These are phyloP conservation scores for Strigamia crassipes DNA, from an alignment of 2,888 invertebrate genomes.

Conservation along the genomic window DNA sequence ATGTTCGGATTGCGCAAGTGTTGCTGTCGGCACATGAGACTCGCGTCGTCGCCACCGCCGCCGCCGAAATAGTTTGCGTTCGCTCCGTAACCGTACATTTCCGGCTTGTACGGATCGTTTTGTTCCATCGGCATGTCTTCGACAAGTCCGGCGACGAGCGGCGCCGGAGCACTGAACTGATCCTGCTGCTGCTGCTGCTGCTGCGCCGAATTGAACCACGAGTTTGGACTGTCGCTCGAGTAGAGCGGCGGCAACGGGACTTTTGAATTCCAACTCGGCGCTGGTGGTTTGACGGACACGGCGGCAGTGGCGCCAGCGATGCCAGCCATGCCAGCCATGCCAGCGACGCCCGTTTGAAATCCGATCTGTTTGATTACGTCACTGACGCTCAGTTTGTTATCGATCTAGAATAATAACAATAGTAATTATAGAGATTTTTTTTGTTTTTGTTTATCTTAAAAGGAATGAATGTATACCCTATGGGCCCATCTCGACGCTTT, in stretches of 20 bases:
- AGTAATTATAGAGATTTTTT: too few relatives aligned
- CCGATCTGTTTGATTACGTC: constrained; percentile 11
- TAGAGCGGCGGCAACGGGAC: background rate
- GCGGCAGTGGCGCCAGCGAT: too few relatives aligned
- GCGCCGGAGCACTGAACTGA: background rate
- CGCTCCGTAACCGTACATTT: constrained; percentile 73
- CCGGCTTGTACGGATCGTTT: background rate
- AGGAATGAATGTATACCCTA: too few relatives aligned
- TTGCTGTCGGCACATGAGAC: background rate
- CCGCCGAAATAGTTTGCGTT: constrained; percentile 74
- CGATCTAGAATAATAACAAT: background rate
- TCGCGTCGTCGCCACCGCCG: constrained; percentile 51
- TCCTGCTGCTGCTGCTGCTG: background rate
- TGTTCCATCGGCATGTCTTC: background rate
- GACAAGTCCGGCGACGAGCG: background rate
- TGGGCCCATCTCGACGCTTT: background rate
- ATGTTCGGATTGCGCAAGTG: constrained; percentile 46
- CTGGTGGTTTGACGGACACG: too few relatives aligned
- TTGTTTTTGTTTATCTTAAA: too few relatives aligned
- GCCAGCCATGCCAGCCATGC: too few relatives aligned
- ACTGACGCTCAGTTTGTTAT: background rate
- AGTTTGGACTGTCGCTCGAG: background rate
- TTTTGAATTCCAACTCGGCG: constrained; percentile 12
- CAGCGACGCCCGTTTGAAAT: background rate
- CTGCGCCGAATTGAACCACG: background rate